Percentiles rank a stretch among this genome's conserved stretches.
Evolutionary conservation across 2,888 invertebrate genomes (phyloP).

Genomic region (Galeruca laticollis): DNA sequence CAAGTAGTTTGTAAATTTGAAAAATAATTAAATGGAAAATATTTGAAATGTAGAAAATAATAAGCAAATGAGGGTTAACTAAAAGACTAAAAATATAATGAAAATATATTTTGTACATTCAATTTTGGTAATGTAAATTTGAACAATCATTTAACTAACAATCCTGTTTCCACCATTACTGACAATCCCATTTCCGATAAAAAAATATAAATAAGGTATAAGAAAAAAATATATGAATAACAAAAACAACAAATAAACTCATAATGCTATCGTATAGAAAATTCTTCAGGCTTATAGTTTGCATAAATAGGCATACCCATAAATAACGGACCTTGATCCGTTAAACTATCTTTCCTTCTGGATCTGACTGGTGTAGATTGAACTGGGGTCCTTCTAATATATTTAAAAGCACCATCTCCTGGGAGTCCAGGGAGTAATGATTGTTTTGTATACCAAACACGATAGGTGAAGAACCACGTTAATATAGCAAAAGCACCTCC

Average conservation of each 20-base stretch:
- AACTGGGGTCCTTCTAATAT: conserved; percentile 70
- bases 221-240: conserved; percentile 20
- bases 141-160: conserved; percentile 1
- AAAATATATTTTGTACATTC: neutral
- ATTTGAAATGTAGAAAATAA: neutral
- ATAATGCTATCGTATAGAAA: neutral
- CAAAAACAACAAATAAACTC: conserved; percentile 28
- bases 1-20: too few species aligned
- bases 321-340: conserved; percentile 70
- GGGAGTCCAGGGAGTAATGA: conserved; percentile 76
- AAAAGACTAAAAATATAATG: neutral
- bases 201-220: conserved; percentile 21
- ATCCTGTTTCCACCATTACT: conserved; percentile 8
- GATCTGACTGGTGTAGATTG: conserved; percentile 58
- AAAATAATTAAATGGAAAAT: too few species aligned
- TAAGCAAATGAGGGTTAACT: neutral
- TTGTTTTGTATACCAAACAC: conserved; percentile 79
- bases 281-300: conserved; percentile 54
- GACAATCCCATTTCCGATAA: conserved; percentile 19
- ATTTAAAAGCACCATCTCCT: conserved; percentile 84
- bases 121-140: neutral
- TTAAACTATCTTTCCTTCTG: conserved; percentile 67
- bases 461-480: conserved; percentile 92
- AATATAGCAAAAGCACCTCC: conserved; percentile 88
- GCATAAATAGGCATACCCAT: conserved; percentile 84